Percentiles rank a stretch among this genome's conserved stretches.
These are phyloP conservation scores for Diaprepes abbreviatus DNA, from an alignment of 2,888 invertebrate species.

Conservation along the genomic window DNA sequence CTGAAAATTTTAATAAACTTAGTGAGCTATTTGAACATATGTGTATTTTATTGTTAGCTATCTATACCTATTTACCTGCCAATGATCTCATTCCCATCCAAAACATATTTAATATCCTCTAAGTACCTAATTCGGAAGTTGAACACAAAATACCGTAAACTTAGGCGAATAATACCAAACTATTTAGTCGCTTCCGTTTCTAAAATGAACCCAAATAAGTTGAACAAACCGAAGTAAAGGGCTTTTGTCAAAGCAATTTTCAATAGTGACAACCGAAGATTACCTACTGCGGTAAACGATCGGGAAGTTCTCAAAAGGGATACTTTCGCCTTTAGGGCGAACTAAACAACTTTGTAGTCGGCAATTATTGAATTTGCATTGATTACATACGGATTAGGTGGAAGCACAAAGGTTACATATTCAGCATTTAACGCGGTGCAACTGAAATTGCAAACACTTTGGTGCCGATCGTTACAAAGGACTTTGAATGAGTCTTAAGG, in stretches of 20 bases:
- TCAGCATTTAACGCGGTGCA: slow-evolving; percentile 6
- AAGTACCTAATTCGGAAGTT: slow-evolving; percentile 25
- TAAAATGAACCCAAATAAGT: slow-evolving; percentile 29
- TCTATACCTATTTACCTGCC: too few relatives aligned
- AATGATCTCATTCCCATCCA: too few relatives aligned
- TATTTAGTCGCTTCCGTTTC: slow-evolving; percentile 30
- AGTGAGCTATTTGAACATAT: not conserved
- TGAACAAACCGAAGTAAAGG: slow-evolving; percentile 33
- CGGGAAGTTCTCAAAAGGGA: slow-evolving; percentile 34
- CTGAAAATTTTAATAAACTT: too few relatives aligned
- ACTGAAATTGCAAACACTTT: not conserved
- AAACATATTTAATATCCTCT: not conserved
- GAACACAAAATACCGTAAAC: slow-evolving; percentile 10
- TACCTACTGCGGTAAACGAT: slow-evolving; percentile 34
- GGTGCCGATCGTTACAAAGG: too few relatives aligned
- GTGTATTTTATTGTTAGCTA: too few relatives aligned
- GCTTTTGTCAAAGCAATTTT: slow-evolving; percentile 38
- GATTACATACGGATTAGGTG: slow-evolving; percentile 41
- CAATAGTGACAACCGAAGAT: slow-evolving; percentile 33
- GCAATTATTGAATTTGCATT: slow-evolving; percentile 47
- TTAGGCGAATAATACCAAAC: slow-evolving; percentile 20
- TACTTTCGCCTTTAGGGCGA: slow-evolving; percentile 21
- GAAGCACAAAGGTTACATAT: slow-evolving; percentile 35
- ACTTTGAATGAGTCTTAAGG: too few relatives aligned
- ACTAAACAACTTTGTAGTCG: slow-evolving; percentile 40